Evolutionary conservation across 2,888 invertebrate species (phyloP).

Genomic region (Aphidoletes aphidimyza): DNA sequence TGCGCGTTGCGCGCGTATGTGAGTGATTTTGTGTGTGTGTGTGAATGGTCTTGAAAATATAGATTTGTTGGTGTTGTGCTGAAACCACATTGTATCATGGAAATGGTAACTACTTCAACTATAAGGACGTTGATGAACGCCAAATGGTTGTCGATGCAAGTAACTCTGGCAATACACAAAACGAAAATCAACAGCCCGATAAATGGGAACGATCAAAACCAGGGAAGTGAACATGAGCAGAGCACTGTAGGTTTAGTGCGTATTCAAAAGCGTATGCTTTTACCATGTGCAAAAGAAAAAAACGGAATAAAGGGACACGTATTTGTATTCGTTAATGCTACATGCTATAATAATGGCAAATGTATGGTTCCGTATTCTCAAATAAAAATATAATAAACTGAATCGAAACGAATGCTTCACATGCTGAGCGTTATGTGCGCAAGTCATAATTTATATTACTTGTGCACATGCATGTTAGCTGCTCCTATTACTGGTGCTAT

Average conservation of each 20-base stretch:
- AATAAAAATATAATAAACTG: conserved; percentile 16
- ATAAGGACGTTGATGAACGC: too few species aligned
- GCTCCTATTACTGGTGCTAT: neutral
- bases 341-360: conserved; percentile 25
- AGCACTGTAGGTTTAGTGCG: neutral
- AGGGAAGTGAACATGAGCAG: too few species aligned
- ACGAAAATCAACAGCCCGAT: too few species aligned
- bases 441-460: neutral
- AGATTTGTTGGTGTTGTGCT: too few species aligned
- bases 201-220: too few species aligned
- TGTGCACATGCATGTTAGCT: neutral
- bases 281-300: neutral
- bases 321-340: too few species aligned
- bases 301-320: conserved; percentile 35
- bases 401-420: neutral
- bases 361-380: conserved; percentile 30
- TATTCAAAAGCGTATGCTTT: neutral
- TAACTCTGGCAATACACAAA: too few species aligned
- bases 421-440: neutral
- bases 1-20: too few species aligned
- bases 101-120: too few species aligned
- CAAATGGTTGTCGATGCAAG: too few species aligned
- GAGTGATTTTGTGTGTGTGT: neutral
- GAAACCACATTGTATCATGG: too few species aligned
- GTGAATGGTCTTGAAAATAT: neutral